Evolutionary conservation across 2,888 invertebrate species (phyloP), one percentile per base, ranked within the genome.

Genomic region (Galerucella calmariensis): DNA sequence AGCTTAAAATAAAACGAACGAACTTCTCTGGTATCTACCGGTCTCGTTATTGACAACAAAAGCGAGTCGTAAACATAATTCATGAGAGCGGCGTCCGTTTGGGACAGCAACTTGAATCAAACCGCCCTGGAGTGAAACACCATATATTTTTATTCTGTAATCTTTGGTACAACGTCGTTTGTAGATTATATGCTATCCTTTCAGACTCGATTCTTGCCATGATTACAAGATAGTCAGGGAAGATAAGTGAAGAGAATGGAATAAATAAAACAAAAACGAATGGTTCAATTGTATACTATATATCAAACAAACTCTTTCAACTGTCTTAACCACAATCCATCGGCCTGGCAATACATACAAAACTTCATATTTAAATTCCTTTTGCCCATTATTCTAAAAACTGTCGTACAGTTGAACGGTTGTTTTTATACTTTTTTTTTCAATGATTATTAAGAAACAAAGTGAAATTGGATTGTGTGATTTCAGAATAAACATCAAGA

Each of bases 341-440:
- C 77, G 61, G 70, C 78, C 76, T 75, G 75, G 78, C 71, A 78
- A 79, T 77, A 76, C 78, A 80, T 74, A 79, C 80, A 79, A 78
- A 81, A 78, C 78, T 78, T 75, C 76, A 78, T 79, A 76, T 76
- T 77, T 78, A 78, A 79, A 78, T 80, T 81, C 77, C 77, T 80
- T 76, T 79, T 80, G 80, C 80, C 81, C 80, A 79, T 81, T 78
- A 71, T 75, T 72, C 76, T 72, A 77, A 77, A 79, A 82, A 81
- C 80, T 80, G 79, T 79, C 80, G 82, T 84, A 85, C 86, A 85
- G 85, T 85, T 85, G 85, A 85, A 85, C 82, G 82, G 83, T 83
- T 83, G 82, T 83, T 82, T 41, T 62, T 35, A 51, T 51, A 44
- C 2, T 2, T 41, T 81, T 80, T 81, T 80, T 78, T 80, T 72